These are phyloP conservation scores for Drosophila nigricruria DNA, from an alignment of 2,888 invertebrate genomes.

Conservation along the genomic window DNA sequence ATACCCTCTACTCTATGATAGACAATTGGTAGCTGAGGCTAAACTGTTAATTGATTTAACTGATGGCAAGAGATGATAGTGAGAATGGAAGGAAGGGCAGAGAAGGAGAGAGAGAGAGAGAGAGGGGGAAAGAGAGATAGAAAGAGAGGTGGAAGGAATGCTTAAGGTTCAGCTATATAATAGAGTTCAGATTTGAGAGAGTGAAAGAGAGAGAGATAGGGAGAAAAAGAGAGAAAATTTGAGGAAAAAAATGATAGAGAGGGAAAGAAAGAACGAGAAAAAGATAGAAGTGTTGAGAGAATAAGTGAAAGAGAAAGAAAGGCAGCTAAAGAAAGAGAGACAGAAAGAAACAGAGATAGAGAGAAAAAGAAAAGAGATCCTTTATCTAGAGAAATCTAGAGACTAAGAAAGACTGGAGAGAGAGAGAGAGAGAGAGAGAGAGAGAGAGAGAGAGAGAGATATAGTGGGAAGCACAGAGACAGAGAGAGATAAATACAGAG, in stretches of 20 bases:
- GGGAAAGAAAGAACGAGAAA: not conserved
- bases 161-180: not conserved
- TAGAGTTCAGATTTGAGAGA: not conserved
- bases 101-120: not conserved
- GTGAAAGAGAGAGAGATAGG: not conserved
- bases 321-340: not conserved
- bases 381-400: not conserved
- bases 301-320: not conserved
- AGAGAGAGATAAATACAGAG: not conserved
- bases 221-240: not conserved
- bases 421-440: not conserved
- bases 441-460: not conserved
- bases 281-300: no score
- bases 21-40: not conserved
- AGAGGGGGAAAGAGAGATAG: not conserved
- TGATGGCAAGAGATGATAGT: not conserved
- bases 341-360: not conserved
- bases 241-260: not conserved
- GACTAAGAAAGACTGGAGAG: not conserved
- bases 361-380: no score
- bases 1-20: not conserved
- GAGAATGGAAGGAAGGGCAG: not conserved
- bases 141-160: not conserved
- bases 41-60: not conserved
- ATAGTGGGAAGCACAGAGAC: not conserved